These are phyloP conservation scores for Polyergus mexicanus DNA, from an alignment of 1,140 invertebrate species.

Conservation along the genomic window DNA sequence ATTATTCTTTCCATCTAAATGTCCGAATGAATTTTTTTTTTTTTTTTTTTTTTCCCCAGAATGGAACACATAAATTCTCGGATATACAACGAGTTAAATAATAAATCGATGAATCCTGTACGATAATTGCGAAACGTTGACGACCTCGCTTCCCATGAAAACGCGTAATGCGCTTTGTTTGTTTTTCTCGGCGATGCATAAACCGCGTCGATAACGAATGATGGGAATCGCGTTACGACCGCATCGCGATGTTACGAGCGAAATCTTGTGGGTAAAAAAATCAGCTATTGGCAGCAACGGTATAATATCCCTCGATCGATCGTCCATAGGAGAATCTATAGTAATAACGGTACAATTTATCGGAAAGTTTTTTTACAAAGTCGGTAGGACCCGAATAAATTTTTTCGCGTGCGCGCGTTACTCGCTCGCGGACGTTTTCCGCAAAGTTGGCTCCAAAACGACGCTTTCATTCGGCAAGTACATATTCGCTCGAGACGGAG, in stretches of 20 bases:
- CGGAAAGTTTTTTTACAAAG: neutral
- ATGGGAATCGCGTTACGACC: slow-evolving; percentile 13
- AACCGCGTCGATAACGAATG: slow-evolving; percentile 4
- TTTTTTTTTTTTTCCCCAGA: neutral
- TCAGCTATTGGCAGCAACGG: neutral
- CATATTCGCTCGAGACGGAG: neutral
- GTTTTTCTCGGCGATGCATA: slow-evolving; percentile 5
- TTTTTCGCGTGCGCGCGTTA: neutral
- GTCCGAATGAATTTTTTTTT: neutral
- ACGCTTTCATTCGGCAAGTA: slow-evolving; percentile 35
- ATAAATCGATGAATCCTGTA: slow-evolving; percentile 5
- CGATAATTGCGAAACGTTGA: slow-evolving; percentile 8
- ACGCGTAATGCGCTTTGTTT: slow-evolving; percentile 43
- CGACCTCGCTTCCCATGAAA: neutral
- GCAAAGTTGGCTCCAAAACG: slow-evolving; percentile 16
- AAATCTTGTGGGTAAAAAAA: slow-evolving; percentile 18
- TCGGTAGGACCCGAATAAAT: neutral
- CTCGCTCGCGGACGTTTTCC: neutral
- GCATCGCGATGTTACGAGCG: slow-evolving; percentile 29
- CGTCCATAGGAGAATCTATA: neutral
- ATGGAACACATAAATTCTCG: neutral
- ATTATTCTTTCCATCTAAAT: slow-evolving; percentile 12
- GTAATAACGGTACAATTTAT: slow-evolving; percentile 28
- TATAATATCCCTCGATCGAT: neutral
- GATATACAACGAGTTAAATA: neutral